These are phyloP conservation scores for Clinocottus analis DNA, from an alignment of 2,113 vertebrate species.

Conservation along the genomic window DNA sequence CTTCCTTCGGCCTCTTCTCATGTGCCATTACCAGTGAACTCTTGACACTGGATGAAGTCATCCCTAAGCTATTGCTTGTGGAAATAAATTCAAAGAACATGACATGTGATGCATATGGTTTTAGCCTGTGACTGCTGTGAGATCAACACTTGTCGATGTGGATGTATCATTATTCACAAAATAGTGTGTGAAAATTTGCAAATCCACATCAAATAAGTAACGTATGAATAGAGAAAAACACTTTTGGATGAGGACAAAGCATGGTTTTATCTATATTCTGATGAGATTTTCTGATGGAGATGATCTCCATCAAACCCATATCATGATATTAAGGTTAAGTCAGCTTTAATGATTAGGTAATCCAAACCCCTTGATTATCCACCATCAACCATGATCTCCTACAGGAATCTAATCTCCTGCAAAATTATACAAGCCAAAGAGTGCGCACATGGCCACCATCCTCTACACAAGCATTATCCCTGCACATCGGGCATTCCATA, in stretches of 20 bases:
- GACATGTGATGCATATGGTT: constrained; percentile 3
- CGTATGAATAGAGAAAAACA: background rate
- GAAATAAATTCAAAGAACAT: constrained; percentile 5
- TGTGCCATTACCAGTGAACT: background rate
- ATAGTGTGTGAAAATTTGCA: constrained; percentile 7
- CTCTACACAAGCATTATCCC: constrained; percentile 20
- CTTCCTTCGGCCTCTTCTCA: background rate
- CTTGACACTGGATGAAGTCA: constrained; percentile 24
- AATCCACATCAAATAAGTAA: background rate
- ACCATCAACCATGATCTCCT: constrained; percentile 61
- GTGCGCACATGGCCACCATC: constrained; percentile 7
- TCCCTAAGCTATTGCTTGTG: constrained; percentile 1
- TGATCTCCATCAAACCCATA: constrained; percentile 57
- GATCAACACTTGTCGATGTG: constrained; percentile 11
- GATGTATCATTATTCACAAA: constrained; percentile 17
- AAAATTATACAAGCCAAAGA: constrained; percentile 45
- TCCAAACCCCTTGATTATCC: constrained; percentile 62
- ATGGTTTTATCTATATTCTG: constrained; percentile 6
- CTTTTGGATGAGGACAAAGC: background rate
- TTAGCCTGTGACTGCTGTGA: constrained; percentile 24
- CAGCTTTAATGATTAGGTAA: constrained; percentile 64
- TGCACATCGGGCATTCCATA: constrained; percentile 36
- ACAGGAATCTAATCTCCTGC: constrained; percentile 60
- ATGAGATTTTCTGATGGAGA: constrained; percentile 33
- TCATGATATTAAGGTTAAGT: constrained; percentile 76